Evolutionary conservation across 2,888 invertebrate genomes (phyloP), one percentile per base, ranked within the genome.

Genomic region (Athetis lepigone): DNA sequence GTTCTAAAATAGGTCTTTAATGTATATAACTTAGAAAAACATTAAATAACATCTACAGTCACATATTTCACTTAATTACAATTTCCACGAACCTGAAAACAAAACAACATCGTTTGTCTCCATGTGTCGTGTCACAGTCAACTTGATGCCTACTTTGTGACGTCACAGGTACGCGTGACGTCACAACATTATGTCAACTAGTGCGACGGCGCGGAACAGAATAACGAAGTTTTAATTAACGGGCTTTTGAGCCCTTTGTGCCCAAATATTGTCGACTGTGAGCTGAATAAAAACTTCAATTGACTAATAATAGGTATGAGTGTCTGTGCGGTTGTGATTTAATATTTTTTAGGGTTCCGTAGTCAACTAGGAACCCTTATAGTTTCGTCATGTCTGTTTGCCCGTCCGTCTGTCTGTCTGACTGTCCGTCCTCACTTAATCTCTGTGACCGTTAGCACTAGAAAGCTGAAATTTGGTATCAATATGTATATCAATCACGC

Each of bases 171-270:
- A 33, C 33, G 13, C 33, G 40, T 70, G 70, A 62, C 61, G 47
- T 55, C 65, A 69, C 49, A 50, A 27, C 47, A 50, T 43, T 33
- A 75, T 33, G 50, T 16, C 42, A 43, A 47, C 25, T 46, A 58
- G 62, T 36, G 75, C 60, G 43, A 11, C 67, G 52, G 67, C 54
- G 80, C 72, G 80, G 80, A 82, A 82, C 62, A 80, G 47, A 77
- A 79, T 85, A 85, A 85, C 77, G 82, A 85, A 75, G 75, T 78
- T 83, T 79, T 79, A 72, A 78, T 79, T 70, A 69, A 64, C 61
- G 56, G 47, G 27, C 47, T 64, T 69, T 74, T 74, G 62, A 73
- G 21, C 43, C 58, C 60, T 73, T 73, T 75, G 79, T 69, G 25
- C 36, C 42, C 25, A 52, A 60, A 55, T 58, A 63, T 62, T 46